phyloP scores from a whole-genome alignment of 2,888 invertebrate species.

The Steinernema scapterisci region DNA sequence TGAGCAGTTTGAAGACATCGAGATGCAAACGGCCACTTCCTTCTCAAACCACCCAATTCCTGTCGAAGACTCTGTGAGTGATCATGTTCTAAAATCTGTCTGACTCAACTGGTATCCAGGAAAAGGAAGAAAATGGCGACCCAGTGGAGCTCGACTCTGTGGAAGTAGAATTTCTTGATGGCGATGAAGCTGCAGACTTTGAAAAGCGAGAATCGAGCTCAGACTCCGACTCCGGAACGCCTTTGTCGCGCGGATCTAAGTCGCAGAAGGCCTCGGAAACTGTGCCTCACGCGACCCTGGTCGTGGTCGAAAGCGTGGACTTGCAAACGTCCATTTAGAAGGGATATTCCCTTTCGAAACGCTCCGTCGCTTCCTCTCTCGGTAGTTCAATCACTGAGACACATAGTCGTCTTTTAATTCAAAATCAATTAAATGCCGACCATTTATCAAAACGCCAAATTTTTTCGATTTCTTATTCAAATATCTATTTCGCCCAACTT shows the following conservation, averaged over 20 bases:
- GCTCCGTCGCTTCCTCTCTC: not conserved
- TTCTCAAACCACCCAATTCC: not conserved
- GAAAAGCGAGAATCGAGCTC: not conserved
- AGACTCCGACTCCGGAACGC: not conserved
- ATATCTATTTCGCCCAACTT: not conserved
- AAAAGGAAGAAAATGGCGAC: not conserved
- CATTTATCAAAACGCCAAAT: not conserved
- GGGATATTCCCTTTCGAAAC: not conserved
- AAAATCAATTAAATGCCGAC: not conserved
- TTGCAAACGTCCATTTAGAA: not conserved
- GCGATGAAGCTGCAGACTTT: not conserved
- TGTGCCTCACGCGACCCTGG: slow-evolving; percentile 2
- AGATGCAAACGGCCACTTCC: slow-evolving; percentile 7
- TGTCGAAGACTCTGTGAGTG: not conserved
- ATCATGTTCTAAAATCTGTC: too few species aligned
- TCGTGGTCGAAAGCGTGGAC: slow-evolving; percentile 18
- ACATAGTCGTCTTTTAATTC: not conserved
- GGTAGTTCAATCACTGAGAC: not conserved
- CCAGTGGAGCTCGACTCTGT: not conserved
- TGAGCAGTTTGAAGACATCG: not conserved
- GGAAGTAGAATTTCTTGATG: not conserved
- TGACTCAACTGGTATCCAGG: too few species aligned
- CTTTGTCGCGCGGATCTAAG: not conserved
- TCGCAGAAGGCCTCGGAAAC: too few species aligned
- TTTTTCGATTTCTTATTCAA: not conserved